Percentiles rank a stretch among this genome's conserved stretches.
These are phyloP conservation scores for Neodiprion lecontei DNA, from an alignment of 1,140 invertebrate genomes.

Conservation along the genomic window DNA sequence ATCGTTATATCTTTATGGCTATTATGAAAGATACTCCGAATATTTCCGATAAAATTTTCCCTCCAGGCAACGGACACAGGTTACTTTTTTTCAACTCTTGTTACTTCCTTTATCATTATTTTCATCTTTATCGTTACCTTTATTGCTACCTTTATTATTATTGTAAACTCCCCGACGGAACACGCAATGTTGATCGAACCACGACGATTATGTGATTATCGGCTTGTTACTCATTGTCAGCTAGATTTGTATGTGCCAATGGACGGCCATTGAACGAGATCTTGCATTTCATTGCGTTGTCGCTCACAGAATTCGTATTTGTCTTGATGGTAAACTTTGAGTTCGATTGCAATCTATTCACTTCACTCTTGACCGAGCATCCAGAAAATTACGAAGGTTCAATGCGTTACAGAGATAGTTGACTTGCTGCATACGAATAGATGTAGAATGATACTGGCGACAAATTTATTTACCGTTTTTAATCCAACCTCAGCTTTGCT, in stretches of 20 bases:
- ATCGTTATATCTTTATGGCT: slow-evolving; percentile 1
- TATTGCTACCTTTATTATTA: neutral
- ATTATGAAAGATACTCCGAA: neutral
- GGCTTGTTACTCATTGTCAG: neutral
- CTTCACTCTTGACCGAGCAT: neutral
- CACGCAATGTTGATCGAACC: neutral
- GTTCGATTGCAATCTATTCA: neutral
- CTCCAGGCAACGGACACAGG: neutral
- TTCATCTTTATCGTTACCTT: too few relatives aligned
- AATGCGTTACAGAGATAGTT: neutral
- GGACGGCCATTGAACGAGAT: neutral
- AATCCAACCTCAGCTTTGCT: slow-evolving; percentile 21
- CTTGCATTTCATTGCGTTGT: neutral
- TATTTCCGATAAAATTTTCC: slow-evolving; percentile 4
- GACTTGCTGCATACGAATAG: slow-evolving; percentile 25
- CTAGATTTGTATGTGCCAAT: neutral
- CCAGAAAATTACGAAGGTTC: neutral
- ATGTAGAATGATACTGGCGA: slow-evolving; percentile 48
- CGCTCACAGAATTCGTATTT: neutral
- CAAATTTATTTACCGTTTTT: slow-evolving; percentile 56
- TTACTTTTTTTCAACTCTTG: neutral
- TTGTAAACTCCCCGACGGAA: neutral
- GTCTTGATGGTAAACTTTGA: neutral
- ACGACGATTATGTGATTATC: neutral
- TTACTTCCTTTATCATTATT: neutral